Evolutionary conservation across 2,888 invertebrate species (phyloP), one percentile per base, ranked within the genome.

Genomic region (Nomada ferruginata): DNA sequence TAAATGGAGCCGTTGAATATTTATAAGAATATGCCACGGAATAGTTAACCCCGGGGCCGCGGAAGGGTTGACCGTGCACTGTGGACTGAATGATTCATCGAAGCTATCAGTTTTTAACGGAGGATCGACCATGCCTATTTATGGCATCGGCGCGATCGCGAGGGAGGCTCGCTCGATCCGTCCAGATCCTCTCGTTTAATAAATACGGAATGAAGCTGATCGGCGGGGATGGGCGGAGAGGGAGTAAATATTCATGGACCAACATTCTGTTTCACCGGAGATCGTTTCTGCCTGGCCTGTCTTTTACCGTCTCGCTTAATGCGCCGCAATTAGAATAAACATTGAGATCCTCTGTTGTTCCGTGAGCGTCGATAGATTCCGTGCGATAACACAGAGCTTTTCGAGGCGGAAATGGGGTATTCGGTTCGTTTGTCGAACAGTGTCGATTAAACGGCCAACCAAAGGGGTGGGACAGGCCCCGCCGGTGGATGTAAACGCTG

Each of bases 11-110:
- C 71, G 55, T 18, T 53, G 78, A 74, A 74, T 71, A 83, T 74
- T 79, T 77, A 79, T 60, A 65, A 77, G 65, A 79, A 61, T 60
- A 26, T 53, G 26, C 61, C 7, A 44, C 64, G 52, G 73, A 59
- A 60, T 73, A 77, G 77, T 61, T 53, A 60, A 57, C 53, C 77
- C 29, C 50, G 57, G n/a, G 44, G 7, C 57, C 10, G 57, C 13
- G 66, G 26, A 64, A 73, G 60, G 13, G 70, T 71, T 77, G 60
- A 42, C 53, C 53, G 60, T 65, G 36, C 42, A 23, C 15, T 15
- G n/a, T 3, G 42, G 65, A 0, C 65, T 78, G 78, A 79, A 79
- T 78, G 60, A 79, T 79, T 79, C 60, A 79, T 71, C 55, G 61
- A 36, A 60, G 60, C 20, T 59, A 69, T 79, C 69, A 76, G 69